Conservation (phyloP, 37 sponge, comb jelly and placozoan genomes). For the Eunapius fragilis region DNA sequence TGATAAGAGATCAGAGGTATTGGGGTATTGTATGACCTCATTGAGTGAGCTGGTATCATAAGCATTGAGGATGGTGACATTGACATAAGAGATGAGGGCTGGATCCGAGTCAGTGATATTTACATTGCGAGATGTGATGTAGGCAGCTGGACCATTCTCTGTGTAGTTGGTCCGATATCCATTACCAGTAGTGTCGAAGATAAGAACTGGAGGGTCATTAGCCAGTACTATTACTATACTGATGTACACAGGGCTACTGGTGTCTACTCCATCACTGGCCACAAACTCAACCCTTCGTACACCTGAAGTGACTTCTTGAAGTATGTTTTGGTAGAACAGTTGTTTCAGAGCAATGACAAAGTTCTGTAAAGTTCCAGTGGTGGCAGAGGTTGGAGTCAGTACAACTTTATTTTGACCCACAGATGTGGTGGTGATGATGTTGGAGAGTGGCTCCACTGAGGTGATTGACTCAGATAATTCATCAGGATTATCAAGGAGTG, state of each 20-base stretch:
- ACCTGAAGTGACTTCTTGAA: conserved; percentile 69
- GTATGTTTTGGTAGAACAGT: conserved; percentile 54
- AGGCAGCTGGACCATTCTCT: conserved; percentile 56
- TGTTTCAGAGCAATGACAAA: conserved; percentile 41
- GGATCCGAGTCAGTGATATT: conserved; percentile 48
- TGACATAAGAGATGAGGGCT: not conserved
- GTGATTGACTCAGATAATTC: conserved; percentile 5
- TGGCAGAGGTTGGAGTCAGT: not conserved
- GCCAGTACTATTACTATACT: conserved; percentile 17
- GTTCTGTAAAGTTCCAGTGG: conserved; percentile 9
- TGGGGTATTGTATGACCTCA: conserved; percentile 41
- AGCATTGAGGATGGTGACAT: conserved; percentile 43
- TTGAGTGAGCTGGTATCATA: conserved; percentile 17
- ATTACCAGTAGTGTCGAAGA: conserved; percentile 49
- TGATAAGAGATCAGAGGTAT: conserved; percentile 3
- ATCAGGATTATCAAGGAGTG: conserved; percentile 34
- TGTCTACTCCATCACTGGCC: conserved; percentile 59
- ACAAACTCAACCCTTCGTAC: conserved; percentile 18
- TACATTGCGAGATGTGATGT: conserved; percentile 67
- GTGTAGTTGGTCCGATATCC: conserved; percentile 49
- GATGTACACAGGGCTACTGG: conserved; percentile 26
- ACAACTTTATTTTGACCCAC: not conserved
- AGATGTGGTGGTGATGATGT: not conserved
- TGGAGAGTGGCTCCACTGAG: not conserved
- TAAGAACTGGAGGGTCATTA: conserved; percentile 74